phyloP scores from a whole-genome alignment of 92 coral and sea anemone genomes.

The Porites lobata region DNA sequence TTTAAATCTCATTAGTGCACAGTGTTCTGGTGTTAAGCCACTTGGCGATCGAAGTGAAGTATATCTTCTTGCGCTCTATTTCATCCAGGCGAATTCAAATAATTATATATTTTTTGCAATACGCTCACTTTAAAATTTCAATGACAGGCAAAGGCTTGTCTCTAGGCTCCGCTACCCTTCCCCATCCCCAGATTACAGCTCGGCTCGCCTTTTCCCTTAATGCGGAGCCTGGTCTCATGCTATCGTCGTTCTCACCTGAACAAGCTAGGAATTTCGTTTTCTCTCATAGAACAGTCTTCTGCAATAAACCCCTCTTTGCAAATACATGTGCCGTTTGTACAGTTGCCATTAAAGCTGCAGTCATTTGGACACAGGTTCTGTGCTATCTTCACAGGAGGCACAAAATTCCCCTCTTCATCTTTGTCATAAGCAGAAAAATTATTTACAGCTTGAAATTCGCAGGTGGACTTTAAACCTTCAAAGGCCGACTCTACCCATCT shows the following conservation, averaged over 20 bases:
- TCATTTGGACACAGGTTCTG: slow-evolving; percentile 81
- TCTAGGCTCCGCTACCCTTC: too few species aligned
- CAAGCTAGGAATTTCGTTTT: slow-evolving; percentile 65
- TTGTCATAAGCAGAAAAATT: slow-evolving; percentile 43
- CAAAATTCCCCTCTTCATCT: slow-evolving; percentile 48
- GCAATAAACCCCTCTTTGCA: slow-evolving; percentile 80
- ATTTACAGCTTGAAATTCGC: slow-evolving; percentile 59
- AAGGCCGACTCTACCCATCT: slow-evolving; percentile 56
- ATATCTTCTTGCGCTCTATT: too few species aligned
- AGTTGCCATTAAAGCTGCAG: slow-evolving; percentile 80
- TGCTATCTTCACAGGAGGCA: slow-evolving; percentile 65
- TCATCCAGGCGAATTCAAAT: too few species aligned
- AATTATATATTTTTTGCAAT: too few species aligned
- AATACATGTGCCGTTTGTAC: slow-evolving; percentile 75
- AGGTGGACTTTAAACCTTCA: slow-evolving; percentile 54
- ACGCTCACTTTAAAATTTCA: too few species aligned
- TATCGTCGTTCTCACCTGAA: slow-evolving; percentile 43
- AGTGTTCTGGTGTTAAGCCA: too few species aligned
- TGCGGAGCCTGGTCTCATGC: too few species aligned
- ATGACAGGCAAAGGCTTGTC: too few species aligned
- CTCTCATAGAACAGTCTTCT: slow-evolving; percentile 77
- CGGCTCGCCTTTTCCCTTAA: too few species aligned
- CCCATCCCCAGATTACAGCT: too few species aligned
- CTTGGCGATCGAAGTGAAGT: too few species aligned
- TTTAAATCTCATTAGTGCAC: too few species aligned